Base-by-base conservation (phyloP, 2,797 vertebrate genomes). In the Macrochelys suwanniensis region DNA sequence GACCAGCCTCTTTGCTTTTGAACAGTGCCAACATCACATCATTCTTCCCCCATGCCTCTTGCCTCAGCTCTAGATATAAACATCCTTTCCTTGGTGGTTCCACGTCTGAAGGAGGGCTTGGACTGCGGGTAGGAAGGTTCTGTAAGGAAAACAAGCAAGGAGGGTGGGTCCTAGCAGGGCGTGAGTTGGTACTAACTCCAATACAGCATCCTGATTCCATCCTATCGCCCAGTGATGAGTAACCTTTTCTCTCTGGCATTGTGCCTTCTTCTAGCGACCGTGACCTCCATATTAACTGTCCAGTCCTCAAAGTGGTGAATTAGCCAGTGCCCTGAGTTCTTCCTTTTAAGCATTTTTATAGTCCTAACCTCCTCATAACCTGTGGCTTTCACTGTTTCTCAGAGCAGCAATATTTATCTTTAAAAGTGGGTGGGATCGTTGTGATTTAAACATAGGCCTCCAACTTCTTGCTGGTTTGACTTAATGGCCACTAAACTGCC, bases 381-480 rank as follows among this genome's bases (percentile, higher is more conserved):
- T 47, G 9, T 26, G 23, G 23, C 50, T 85, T 79, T 45, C 83
- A 26, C 37, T 74, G 3, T 42, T 37, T 42, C 95, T 92, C 77
- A 74, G 65, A 82, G 11, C 21, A 77, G 13, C 16, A 54, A 23
- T 88, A 56, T 93, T 95, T 93, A 82, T 94, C 10, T 71, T 89
- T 89, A 94, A 82, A 92, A 92, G 87, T 45, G 31, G n/a, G 37
- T 11, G 37, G n/a, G 21, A 11, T 31, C 33, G 42, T 42, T 71
- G 19, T 71, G 68, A 53, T 86, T 80, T 88, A 81, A 85, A 21
- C 53, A 17, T 61, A 92, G 57, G 31, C 76, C 47, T 96, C 95
- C 71, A 94, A 86, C 74, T 91, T 91, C 65, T 68, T 88, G 45
- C 89, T 37, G n/a, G 51, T 89, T 93, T 95, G 56, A 21, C 49